Evolutionary conservation across 2,113 vertebrate species (phyloP).

Genomic region (Microtus pennsylvanicus): DNA sequence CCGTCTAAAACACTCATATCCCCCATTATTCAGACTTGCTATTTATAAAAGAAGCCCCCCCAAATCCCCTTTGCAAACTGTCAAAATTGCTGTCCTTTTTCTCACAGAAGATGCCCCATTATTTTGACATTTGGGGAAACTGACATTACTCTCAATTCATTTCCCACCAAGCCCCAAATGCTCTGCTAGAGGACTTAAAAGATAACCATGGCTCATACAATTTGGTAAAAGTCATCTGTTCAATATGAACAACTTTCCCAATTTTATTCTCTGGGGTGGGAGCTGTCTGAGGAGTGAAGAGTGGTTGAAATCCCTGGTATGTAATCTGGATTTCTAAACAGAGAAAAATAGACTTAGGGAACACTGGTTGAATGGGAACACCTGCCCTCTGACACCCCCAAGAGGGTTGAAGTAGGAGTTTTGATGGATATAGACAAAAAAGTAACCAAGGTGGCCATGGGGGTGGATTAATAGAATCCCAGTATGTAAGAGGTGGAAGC

Average conservation of each 20-base stretch:
- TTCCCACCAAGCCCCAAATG: not conserved
- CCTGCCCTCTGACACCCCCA: not conserved
- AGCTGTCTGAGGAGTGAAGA: not conserved
- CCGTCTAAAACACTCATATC: not conserved
- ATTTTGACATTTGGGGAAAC: not conserved
- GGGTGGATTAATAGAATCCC: not conserved
- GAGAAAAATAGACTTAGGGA: conserved; percentile 5
- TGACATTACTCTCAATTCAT: conserved; percentile 24
- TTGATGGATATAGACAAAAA: conserved; percentile 44
- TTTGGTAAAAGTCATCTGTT: conserved; percentile 8
- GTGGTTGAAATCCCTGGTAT: not conserved
- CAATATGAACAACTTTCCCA: not conserved
- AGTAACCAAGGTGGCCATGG: not conserved
- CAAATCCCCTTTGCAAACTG: not conserved
- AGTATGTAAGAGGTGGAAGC: not conserved
- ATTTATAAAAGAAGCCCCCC: not conserved
- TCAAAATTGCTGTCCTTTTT: not conserved
- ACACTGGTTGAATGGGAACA: not conserved
- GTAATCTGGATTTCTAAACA: conserved; percentile 36
- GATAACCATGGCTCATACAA: not conserved
- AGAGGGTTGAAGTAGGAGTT: not conserved
- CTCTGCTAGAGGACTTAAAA: not conserved
- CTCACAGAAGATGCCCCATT: not conserved
- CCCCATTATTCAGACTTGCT: not conserved
- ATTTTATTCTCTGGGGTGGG: conserved; percentile 30